Conservation (phyloP, 2,113 vertebrate species). For the Eolophus roseicapilla region DNA sequence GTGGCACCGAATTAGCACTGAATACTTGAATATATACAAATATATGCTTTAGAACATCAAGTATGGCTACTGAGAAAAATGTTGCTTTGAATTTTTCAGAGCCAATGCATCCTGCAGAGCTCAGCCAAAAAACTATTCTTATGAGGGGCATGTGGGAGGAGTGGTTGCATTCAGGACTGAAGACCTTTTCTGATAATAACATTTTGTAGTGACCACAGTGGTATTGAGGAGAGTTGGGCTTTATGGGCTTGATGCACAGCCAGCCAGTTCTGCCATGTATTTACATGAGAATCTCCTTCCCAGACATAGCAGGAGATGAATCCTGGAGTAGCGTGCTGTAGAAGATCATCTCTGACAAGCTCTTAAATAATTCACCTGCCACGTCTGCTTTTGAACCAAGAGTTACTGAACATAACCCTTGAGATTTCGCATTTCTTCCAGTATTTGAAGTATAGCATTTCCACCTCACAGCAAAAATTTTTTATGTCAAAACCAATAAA, state of each 20-base stretch:
- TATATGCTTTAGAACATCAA: neutral
- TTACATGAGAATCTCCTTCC: neutral
- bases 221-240: neutral
- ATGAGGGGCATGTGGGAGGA: neutral
- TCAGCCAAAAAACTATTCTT: neutral
- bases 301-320: neutral
- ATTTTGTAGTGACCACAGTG: neutral
- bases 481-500: constrained; percentile 67
- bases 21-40: neutral
- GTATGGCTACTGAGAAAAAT: neutral
- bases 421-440: constrained; percentile 60
- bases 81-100: neutral
- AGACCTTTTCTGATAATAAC: neutral
- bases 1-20: neutral
- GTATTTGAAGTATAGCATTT: constrained; percentile 46
- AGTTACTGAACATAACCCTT: constrained; percentile 54
- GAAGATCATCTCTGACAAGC: constrained; percentile 72
- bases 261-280: neutral
- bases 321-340: constrained; percentile 15
- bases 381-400: constrained; percentile 49
- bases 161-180: neutral
- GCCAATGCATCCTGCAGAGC: neutral
- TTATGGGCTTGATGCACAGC: neutral
- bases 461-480: constrained; percentile 18
- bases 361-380: constrained; percentile 74